A percentile compares a stretch with the other conserved stretches of the same genome.
Evolutionary conservation across 2,888 invertebrate genomes (phyloP).

Genomic region (Eupelmus urozonus): DNA sequence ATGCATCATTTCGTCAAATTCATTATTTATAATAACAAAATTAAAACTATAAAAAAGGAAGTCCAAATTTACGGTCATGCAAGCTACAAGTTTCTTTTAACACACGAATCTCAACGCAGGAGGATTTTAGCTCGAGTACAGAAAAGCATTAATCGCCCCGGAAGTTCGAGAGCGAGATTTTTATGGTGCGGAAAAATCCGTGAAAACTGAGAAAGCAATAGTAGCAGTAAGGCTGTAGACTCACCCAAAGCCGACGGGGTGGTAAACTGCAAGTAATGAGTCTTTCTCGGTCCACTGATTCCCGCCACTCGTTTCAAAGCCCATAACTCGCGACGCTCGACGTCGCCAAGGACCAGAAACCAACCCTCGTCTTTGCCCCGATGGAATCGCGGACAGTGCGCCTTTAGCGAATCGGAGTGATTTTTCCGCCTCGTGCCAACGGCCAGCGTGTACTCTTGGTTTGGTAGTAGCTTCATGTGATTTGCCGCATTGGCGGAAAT

Average conservation of each 20-base stretch:
- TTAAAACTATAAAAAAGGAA: background rate
- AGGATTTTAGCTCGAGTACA: background rate
- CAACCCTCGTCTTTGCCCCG: conserved; percentile 97
- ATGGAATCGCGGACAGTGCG: conserved; percentile 91
- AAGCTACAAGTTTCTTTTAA: background rate
- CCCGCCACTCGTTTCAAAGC: conserved; percentile 87
- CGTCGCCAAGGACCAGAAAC: conserved; percentile 91
- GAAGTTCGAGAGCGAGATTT: background rate
- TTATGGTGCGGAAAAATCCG: conserved; percentile 11
- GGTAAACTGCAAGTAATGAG: conserved; percentile 81
- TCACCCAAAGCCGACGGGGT: conserved; percentile 80
- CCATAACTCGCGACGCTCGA: conserved; percentile 84
- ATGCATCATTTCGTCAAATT: background rate
- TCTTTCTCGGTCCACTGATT: conserved; percentile 78
- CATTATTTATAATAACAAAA: background rate
- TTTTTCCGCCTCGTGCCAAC: conserved; percentile 80
- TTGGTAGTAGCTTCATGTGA: conserved; percentile 64
- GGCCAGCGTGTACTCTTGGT: conserved; percentile 84
- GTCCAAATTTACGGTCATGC: background rate
- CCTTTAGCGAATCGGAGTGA: conserved; percentile 80
- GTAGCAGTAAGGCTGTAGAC: conserved; percentile 38
- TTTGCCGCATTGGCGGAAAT: conserved; percentile 49
- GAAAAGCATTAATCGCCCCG: conserved; percentile 17
- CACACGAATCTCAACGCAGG: too few species aligned
- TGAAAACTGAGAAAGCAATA: conserved; percentile 14